Percentiles rank a stretch among this genome's conserved stretches.
Evolutionary conservation across 2,888 invertebrate genomes (phyloP).

Genomic region (Tenthredo livida): DNA sequence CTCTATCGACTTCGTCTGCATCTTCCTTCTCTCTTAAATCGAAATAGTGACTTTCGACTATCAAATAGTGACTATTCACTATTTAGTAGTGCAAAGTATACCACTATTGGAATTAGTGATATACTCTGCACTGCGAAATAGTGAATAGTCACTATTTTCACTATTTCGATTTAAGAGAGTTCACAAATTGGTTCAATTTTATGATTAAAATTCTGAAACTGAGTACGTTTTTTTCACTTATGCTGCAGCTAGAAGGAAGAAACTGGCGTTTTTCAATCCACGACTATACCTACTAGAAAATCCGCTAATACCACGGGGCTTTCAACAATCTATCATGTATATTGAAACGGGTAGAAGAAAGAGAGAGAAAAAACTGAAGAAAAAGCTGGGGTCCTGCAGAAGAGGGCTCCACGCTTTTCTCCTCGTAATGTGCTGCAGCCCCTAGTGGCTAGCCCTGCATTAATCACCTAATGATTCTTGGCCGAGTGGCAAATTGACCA

Average conservation of each 20-base stretch:
- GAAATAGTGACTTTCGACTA: too few relatives aligned
- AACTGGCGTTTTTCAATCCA: neutral
- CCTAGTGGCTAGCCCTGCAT: slow-evolving; percentile 43
- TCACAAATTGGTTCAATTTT: neutral
- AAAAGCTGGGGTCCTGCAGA: slow-evolving; percentile 32
- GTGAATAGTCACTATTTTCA: too few relatives aligned
- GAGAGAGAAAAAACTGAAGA: slow-evolving; percentile 34
- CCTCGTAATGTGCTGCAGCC: slow-evolving; percentile 48
- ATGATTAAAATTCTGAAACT: neutral
- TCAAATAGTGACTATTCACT: too few relatives aligned
- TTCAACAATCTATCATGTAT: slow-evolving; percentile 24
- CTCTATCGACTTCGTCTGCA: neutral
- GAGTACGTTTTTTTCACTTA: neutral
- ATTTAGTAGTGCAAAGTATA: too few relatives aligned
- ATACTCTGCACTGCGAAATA: too few relatives aligned
- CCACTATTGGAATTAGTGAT: too few relatives aligned
- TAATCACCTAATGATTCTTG: slow-evolving; percentile 74
- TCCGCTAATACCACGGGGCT: neutral
- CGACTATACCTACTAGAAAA: neutral
- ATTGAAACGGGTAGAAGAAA: slow-evolving; percentile 53
- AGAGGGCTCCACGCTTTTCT: slow-evolving; percentile 5
- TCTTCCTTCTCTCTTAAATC: too few relatives aligned
- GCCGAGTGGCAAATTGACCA: slow-evolving; percentile 78
- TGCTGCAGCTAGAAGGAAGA: neutral
- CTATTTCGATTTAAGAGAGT: too few relatives aligned